phyloP scores from a whole-genome alignment of 2,888 invertebrate species.

The Oscheius sp. region DNA sequence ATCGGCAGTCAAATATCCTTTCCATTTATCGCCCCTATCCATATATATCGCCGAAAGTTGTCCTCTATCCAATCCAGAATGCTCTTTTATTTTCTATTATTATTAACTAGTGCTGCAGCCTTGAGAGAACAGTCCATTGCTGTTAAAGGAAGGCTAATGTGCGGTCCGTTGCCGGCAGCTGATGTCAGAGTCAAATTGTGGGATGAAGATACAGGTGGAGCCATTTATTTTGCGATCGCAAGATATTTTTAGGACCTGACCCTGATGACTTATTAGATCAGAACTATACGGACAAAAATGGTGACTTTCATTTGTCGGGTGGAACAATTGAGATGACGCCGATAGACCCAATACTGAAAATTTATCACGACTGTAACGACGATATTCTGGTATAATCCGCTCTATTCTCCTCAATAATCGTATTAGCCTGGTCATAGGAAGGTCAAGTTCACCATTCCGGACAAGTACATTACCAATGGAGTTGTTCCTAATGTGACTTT shows the following conservation, averaged over 20 bases:
- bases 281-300: conserved; percentile 57
- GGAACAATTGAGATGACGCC: conserved; percentile 59
- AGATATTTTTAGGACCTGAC: conserved; percentile 47
- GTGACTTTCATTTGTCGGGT: conserved; percentile 52
- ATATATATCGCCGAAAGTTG: neutral
- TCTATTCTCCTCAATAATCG: neutral
- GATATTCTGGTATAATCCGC: conserved; percentile 50
- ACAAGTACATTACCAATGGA: conserved; percentile 53
- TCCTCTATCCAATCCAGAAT: neutral
- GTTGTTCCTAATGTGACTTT: conserved; percentile 49
- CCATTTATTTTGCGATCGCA: too few relatives aligned
- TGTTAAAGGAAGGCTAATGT: conserved; percentile 53
- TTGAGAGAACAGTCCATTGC: conserved; percentile 46
- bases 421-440: conserved; percentile 50
- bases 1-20: conserved; percentile 6
- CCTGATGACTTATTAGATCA: conserved; percentile 64
- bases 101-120: conserved; percentile 2
- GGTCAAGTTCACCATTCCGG: conserved; percentile 53
- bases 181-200: conserved; percentile 62
- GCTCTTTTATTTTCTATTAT: conserved; percentile 4
- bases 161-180: conserved; percentile 53
- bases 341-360: conserved; percentile 61
- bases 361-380: conserved; percentile 63
- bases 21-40: neutral
- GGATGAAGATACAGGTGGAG: conserved; percentile 60